These are phyloP conservation scores for Blastobasis lacticolella DNA, from an alignment of 2,888 invertebrate genomes.

Conservation along the genomic window DNA sequence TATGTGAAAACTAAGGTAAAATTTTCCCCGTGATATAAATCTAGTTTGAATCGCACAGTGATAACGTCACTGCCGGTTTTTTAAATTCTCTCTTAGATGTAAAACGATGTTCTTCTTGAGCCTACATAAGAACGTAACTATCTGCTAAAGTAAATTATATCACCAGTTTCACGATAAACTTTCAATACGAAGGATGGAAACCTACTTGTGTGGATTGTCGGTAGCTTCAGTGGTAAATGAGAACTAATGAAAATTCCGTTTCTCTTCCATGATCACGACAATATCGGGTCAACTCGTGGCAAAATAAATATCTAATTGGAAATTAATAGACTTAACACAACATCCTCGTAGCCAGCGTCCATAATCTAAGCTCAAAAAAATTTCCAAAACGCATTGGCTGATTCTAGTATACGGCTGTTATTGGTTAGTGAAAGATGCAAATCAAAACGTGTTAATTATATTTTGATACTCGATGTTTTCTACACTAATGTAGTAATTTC, in stretches of 20 bases:
- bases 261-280: no score
- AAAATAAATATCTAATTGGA: no score
- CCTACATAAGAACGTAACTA: no score
- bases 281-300: no score
- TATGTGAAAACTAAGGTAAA: slow-evolving; percentile 41
- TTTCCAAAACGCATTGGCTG: slow-evolving; percentile 64
- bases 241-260: no score
- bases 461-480: slow-evolving; percentile 74
- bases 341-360: slow-evolving; percentile 39
- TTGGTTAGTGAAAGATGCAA: slow-evolving; percentile 71
- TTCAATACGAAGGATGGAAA: no score
- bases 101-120: no score
- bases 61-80: slow-evolving; percentile 22
- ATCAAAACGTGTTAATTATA: slow-evolving; percentile 68
- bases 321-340: no score
- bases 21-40: slow-evolving; percentile 35
- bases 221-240: no score
- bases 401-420: slow-evolving; percentile 72
- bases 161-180: no score
- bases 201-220: no score
- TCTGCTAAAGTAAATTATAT: no score
- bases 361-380: slow-evolving; percentile 49
- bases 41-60: slow-evolving; percentile 32
- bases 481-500: slow-evolving; percentile 61
- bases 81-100: not conserved